Percentiles rank a stretch among this genome's conserved stretches.
Evolutionary conservation across 2,113 vertebrate species (phyloP).

Genomic region (Geococcyx californianus): DNA sequence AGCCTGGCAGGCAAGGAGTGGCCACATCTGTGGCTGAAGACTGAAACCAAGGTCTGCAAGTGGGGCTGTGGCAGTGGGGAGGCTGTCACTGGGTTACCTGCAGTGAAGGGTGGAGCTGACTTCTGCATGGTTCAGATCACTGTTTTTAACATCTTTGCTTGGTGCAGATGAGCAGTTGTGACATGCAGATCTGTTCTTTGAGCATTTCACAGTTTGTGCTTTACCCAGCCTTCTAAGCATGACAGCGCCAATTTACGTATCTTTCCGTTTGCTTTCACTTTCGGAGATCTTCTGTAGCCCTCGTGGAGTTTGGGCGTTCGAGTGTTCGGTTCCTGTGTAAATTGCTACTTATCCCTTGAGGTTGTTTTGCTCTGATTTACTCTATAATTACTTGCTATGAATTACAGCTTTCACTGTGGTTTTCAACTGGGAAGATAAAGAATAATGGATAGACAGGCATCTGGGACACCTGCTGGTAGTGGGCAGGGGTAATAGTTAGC

Average conservation of each 20-base stretch:
- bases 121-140: neutral
- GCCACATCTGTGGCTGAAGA: fast-evolving
- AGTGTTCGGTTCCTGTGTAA: neutral
- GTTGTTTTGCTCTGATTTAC: neutral
- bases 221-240: neutral
- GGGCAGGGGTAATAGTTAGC: neutral
- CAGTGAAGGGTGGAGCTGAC: fast-evolving
- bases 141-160: neutral
- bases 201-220: neutral
- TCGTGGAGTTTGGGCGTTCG: neutral
- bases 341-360: neutral
- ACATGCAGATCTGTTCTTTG: neutral
- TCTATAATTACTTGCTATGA: neutral
- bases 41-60: neutral
- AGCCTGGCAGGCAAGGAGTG: neutral
- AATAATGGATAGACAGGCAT: neutral
- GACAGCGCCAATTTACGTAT: neutral
- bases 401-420: neutral
- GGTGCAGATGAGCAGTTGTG: neutral
- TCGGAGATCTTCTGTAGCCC: neutral
- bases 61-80: neutral
- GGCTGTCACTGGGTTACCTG: neutral
- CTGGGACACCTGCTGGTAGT: neutral
- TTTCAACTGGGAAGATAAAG: neutral
- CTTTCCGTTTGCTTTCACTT: neutral